Evolutionary conservation across 2,888 invertebrate species (phyloP), one percentile per base, ranked within the genome.

Genomic region (Ferdinandea cuprea): DNA sequence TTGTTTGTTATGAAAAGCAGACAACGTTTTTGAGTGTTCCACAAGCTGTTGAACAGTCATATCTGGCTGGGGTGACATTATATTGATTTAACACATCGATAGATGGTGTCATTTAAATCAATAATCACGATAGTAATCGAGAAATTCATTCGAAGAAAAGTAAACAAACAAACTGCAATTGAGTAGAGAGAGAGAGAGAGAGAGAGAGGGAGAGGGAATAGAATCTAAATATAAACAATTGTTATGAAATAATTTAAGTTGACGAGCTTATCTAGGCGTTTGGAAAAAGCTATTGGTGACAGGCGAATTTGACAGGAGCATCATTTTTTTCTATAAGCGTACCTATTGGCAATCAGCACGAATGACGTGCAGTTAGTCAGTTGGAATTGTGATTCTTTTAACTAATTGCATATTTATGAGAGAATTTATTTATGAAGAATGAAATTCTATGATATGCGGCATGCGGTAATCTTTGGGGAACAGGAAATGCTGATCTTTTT

Each of bases 31-130:
- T 25, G 46, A 77, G 69, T 69, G 76, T 63, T 69, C 48, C 56
- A 78, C 78, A 78, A 66, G 58, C 65, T 72, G 78, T 72, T 71
- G 11, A 65, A 71, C 71, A 66, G 17, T 58, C 15, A 37, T 35
- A 17, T 37, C 19, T 37, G 4, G 5, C 25, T 48, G 61, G 54
- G 63, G 44, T 50, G 28, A 58, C 32, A 15, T 32, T 48, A 21
- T 71, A 65, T 63, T 71, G 63, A 78, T 72, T 65, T 28, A 72
- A 65, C 50, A 52, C 52, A 59, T 66, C 50, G 35, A 71, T 65
- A 52, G 35, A 63, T 66, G 65, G 25, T 78, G 65, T 78, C 78
- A 78, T 65, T 78, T 78, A 56, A 65, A 58, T 78, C 78, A 78
- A 71, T 56, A 71, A 56, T 65, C 48, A 46, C 42, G 65, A 72